Conservation (phyloP, 2,888 invertebrate genomes). For the Pardosa pseudoannulata region DNA sequence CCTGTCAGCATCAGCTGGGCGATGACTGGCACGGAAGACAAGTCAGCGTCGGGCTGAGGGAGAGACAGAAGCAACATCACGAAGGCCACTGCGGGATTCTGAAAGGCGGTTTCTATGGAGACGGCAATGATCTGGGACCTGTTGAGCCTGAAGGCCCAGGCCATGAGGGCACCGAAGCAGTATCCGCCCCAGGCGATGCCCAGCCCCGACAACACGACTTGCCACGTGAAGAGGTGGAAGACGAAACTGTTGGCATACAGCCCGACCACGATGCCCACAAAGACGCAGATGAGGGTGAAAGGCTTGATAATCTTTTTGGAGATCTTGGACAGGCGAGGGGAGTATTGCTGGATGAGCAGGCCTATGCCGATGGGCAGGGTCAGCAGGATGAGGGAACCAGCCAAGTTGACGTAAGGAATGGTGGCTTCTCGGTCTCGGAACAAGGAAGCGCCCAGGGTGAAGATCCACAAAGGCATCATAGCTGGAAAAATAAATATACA, state of each 20-base stretch:
- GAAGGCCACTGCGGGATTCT: conserved; percentile 88
- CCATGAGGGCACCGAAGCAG: conserved; percentile 82
- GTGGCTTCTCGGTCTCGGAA: conserved; percentile 68
- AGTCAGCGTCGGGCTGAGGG: conserved; percentile 83
- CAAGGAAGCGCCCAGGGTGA: conserved; percentile 85
- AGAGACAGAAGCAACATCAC: conserved; percentile 89
- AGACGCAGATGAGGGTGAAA: conserved; percentile 57
- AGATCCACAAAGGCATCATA: conserved; percentile 94
- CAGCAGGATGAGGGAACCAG: conserved; percentile 85
- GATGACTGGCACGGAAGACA: conserved; percentile 88
- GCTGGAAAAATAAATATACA: conserved; percentile 29
- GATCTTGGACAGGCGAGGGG: conserved; percentile 75
- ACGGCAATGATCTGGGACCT: conserved; percentile 88
- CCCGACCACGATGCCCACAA: conserved; percentile 85
- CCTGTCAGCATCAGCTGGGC: conserved; percentile 87
- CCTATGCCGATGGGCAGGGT: conserved; percentile 84
- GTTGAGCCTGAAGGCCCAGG: conserved; percentile 82
- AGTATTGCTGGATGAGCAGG: conserved; percentile 75
- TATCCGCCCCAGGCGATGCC: conserved; percentile 90
- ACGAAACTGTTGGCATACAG: conserved; percentile 92
- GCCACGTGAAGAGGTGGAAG: conserved; percentile 90
- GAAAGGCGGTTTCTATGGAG: conserved; percentile 88
- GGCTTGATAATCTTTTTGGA: conserved; percentile 73
- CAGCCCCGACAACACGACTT: conserved; percentile 85
- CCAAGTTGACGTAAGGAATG: conserved; percentile 88